Evolutionary conservation across 2,888 invertebrate species (phyloP).

Genomic region (Cryptocephalus primarius): DNA sequence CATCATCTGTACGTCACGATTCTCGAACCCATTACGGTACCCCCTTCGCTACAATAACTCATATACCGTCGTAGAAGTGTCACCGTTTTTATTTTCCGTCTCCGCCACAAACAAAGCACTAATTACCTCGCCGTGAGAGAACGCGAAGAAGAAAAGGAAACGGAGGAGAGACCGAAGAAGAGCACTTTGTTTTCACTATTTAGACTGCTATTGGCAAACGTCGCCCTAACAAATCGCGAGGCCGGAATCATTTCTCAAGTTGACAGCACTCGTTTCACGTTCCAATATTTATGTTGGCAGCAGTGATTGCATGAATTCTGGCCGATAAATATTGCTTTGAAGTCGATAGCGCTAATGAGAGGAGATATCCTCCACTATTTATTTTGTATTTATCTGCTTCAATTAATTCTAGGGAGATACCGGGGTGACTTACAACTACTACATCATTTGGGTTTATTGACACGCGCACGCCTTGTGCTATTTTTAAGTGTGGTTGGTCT

Average conservation of each 20-base stretch:
- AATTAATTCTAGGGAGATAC: conserved; percentile 21
- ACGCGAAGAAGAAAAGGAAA: no score
- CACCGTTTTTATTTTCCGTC: no score
- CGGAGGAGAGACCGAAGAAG: no score
- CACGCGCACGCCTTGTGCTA: conserved; percentile 1
- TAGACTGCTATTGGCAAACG: conserved; percentile 25
- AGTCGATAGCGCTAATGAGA: conserved; percentile 32
- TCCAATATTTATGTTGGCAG: conserved; percentile 26
- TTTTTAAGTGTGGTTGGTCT: not conserved
- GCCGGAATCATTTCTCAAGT: conserved; percentile 25
- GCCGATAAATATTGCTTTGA: conserved; percentile 18
- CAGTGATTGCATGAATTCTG: conserved; percentile 26
- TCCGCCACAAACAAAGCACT: no score
- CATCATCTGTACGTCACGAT: no score
- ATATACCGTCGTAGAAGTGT: no score
- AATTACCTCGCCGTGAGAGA: no score
- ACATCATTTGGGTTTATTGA: conserved; percentile 26
- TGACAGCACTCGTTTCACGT: conserved; percentile 26
- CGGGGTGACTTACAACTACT: conserved; percentile 14
- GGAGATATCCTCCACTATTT: conserved; percentile 26
- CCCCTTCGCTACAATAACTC: no score
- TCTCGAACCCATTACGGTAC: no score
- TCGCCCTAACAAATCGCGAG: conserved; percentile 25
- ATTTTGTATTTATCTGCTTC: conserved; percentile 19
- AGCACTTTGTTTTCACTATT: conserved; percentile 16